Evolutionary conservation across 2,888 invertebrate species (phyloP), one percentile per base, ranked within the genome.

Genomic region (Galerucella calmariensis): DNA sequence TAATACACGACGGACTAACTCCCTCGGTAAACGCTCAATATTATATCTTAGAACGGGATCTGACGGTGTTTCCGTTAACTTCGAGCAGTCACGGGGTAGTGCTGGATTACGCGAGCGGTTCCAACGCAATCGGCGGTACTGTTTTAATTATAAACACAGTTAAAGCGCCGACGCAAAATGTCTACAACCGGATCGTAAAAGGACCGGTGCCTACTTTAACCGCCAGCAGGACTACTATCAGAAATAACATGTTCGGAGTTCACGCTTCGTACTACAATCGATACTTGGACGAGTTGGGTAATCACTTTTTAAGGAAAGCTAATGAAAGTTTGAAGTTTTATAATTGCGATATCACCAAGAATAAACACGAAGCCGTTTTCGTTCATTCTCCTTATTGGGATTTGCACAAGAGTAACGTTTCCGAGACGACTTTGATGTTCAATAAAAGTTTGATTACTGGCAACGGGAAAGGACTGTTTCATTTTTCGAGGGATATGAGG

Each of bases 401-500:
- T 84, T 91, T 95, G 61, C 93, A 93, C 77, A 91, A 92, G 4
- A 95, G 96, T 76, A 96, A 97, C 84, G 90, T 98, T 68, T 96
- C 97, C 0, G 96, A 97, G 89, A 94, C 98, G 66, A 94, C 94
- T 0, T 92, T 98, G 78, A 95, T 95, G 88, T 90, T 99, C 2
- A 97, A 97, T 82, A 92, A 92, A 79, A 94, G 94, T 68, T 89
- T 94, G 74, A 94, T 99, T 56, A 92, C 92, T 0, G 94, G 96
- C 82, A 99, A 99, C 85, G 94, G 94, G 0, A 92, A 91, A 85
- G 97, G 98, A 14, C 92, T 98, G 77, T 91, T 92, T 72, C 98
- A 98, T 82, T 94, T 95, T 82, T 96, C 97, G 61, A 92, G 97
- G 83, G 97, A 99, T 87, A 92, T 99, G 81, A 92, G 97, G 80